These are phyloP conservation scores for Malurus melanocephalus DNA, from an alignment of 2,113 vertebrate genomes.

Conservation along the genomic window DNA sequence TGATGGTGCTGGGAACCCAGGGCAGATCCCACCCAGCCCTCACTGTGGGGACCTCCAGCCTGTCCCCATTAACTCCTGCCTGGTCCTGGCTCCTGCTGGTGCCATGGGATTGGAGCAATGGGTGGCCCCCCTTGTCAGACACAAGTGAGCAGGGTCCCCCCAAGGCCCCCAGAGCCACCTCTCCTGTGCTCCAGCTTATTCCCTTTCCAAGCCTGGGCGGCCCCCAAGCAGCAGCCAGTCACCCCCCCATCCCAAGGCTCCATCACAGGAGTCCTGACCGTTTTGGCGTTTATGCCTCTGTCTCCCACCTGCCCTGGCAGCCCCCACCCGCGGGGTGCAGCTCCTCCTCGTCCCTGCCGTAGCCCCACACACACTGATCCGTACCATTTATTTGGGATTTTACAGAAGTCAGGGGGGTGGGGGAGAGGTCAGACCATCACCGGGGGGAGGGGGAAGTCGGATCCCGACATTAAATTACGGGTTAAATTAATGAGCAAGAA, in stretches of 20 bases:
- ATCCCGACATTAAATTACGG: not conserved
- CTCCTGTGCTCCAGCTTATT: fast-evolving
- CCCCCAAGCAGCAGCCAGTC: not conserved
- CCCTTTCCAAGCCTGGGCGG: not conserved
- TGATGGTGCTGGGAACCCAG: not conserved
- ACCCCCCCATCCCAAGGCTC: not conserved
- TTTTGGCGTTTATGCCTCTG: not conserved
- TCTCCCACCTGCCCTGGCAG: not conserved
- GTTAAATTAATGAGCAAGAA: conserved; percentile 18
- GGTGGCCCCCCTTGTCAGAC: too few relatives aligned
- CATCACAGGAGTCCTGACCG: fast-evolving
- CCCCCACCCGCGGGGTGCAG: not conserved
- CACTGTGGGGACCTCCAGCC: not conserved
- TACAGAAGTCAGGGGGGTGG: not conserved
- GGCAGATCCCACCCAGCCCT: too few relatives aligned
- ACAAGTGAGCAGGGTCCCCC: not conserved
- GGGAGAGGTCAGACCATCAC: not conserved
- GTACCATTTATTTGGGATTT: not conserved
- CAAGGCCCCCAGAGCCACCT: not conserved
- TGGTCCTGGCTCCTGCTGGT: not conserved
- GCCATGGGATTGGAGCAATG: fast-evolving
- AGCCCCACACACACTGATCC: not conserved
- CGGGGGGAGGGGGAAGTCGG: not conserved
- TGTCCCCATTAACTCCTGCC: not conserved
- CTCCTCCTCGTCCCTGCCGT: not conserved